Evolutionary conservation across 2,888 invertebrate species (phyloP).

Genomic region (Tuberolachnus salignus): DNA sequence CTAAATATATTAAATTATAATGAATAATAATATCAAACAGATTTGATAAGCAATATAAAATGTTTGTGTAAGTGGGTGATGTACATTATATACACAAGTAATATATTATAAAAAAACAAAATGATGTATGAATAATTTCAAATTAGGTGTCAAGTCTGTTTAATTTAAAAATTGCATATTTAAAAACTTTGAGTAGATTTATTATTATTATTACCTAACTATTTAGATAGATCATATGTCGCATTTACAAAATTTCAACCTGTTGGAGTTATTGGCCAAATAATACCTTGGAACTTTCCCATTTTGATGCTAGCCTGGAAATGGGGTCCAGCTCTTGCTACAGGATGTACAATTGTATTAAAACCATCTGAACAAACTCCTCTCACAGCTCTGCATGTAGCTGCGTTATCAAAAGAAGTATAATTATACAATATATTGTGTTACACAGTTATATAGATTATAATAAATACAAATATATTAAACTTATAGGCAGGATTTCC

Average conservation of each 20-base stretch:
- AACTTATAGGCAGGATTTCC: conserved; percentile 79
- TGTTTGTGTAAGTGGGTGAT: no score
- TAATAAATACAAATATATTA: not conserved
- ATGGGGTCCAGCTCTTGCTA: conserved; percentile 68
- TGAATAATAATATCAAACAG: no score
- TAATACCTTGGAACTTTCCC: conserved; percentile 68
- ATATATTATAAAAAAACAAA: no score
- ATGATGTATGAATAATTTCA: no score
- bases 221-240: conserved; percentile 65
- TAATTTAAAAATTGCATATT: no score
- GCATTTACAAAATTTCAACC: conserved; percentile 69
- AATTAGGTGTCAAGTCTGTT: no score
- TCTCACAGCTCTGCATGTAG: conserved; percentile 86
- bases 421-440: not conserved
- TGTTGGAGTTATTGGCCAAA: conserved; percentile 70
- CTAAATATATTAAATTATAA: no score
- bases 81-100: no score
- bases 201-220: no score
- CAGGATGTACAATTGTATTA: conserved; percentile 74
- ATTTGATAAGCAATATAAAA: no score
- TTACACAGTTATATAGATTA: not conserved
- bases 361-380: conserved; percentile 97
- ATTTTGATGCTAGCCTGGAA: conserved; percentile 70
- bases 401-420: conserved; percentile 77
- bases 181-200: no score